Evolutionary conservation across 1,140 invertebrate genomes (phyloP).

Genomic region (Mylabris phalerata): DNA sequence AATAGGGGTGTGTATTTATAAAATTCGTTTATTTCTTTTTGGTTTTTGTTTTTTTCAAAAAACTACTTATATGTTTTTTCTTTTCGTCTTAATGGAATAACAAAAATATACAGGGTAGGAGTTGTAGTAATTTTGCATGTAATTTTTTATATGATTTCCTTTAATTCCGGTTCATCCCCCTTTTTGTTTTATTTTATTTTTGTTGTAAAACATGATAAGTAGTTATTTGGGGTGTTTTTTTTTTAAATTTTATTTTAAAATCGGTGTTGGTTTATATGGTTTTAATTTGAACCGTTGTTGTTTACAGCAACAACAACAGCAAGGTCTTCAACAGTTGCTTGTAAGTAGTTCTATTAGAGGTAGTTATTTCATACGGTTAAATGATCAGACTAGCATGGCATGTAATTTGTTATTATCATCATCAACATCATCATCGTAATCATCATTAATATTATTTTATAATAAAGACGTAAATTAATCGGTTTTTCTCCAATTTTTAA

Average conservation of each 20-base stretch:
- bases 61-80: background rate
- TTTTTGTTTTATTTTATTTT: background rate
- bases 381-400: too few species aligned
- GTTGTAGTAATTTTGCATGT: background rate
- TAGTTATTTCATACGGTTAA: background rate
- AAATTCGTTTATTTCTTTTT: background rate
- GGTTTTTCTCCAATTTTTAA: too few species aligned
- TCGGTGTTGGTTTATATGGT: slow-evolving; percentile 29
- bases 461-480: too few species aligned
- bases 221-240: slow-evolving; percentile 2
- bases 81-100: background rate
- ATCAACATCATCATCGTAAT: too few species aligned
- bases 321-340: slow-evolving; percentile 66
- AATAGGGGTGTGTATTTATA: slow-evolving; percentile 62
- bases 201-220: too few species aligned
- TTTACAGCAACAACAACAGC: slow-evolving; percentile 67
- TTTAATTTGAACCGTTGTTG: slow-evolving; percentile 40
- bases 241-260: slow-evolving; percentile 3
- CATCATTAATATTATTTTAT: too few species aligned
- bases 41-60: background rate
- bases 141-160: background rate
- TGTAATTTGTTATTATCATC: too few species aligned
- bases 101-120: background rate
- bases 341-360: slow-evolving; percentile 40
- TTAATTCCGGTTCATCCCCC: background rate